Percentiles rank a stretch among this genome's conserved stretches.
phyloP scores from a whole-genome alignment of 1,140 invertebrate genomes.

The Drosophila nigromelanica region DNA sequence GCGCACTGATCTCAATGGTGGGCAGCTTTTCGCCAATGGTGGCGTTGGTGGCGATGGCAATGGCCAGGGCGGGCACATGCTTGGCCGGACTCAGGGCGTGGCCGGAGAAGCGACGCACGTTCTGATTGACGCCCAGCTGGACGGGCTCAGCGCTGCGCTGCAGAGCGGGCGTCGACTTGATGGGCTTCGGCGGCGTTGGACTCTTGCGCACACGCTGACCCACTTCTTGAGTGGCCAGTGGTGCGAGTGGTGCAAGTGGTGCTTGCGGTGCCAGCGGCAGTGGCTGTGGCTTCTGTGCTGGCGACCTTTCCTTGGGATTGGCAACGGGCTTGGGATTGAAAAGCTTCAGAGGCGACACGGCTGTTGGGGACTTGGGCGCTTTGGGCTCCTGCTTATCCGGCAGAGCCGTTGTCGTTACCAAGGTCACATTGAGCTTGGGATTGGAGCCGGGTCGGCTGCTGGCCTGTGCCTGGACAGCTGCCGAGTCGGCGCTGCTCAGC shows the following conservation, averaged over 20 bases:
- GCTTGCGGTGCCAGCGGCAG: slow-evolving; percentile 46
- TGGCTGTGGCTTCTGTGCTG: slow-evolving; percentile 28
- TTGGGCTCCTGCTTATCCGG: slow-evolving; percentile 33
- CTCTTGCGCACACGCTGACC: slow-evolving; percentile 57
- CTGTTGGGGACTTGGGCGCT: slow-evolving; percentile 46
- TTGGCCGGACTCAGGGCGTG: slow-evolving; percentile 74
- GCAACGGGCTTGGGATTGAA: slow-evolving; percentile 50
- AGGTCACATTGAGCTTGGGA: slow-evolving; percentile 58
- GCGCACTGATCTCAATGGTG: slow-evolving; percentile 80
- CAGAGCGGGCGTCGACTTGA: slow-evolving; percentile 67
- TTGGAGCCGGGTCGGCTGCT: slow-evolving; percentile 23
- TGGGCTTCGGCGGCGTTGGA: slow-evolving; percentile 71
- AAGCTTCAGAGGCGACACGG: slow-evolving; percentile 38
- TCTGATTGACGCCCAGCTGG: slow-evolving; percentile 72
- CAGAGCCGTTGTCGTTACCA: slow-evolving; percentile 59
- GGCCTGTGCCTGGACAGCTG: neutral
- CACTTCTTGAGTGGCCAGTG: slow-evolving; percentile 27
- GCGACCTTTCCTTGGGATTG: slow-evolving; percentile 44
- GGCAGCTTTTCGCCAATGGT: slow-evolving; percentile 56
- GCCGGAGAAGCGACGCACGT: slow-evolving; percentile 66
- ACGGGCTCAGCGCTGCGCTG: slow-evolving; percentile 75
- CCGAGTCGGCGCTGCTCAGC: slow-evolving; percentile 55
- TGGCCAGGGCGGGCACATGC: slow-evolving; percentile 67
- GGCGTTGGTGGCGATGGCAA: slow-evolving; percentile 68
- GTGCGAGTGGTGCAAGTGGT: slow-evolving; percentile 24